A percentile compares a stretch with the other conserved stretches of the same genome.
Conservation (phyloP, 2,888 invertebrate genomes). For the Hybos culiciformis region DNA sequence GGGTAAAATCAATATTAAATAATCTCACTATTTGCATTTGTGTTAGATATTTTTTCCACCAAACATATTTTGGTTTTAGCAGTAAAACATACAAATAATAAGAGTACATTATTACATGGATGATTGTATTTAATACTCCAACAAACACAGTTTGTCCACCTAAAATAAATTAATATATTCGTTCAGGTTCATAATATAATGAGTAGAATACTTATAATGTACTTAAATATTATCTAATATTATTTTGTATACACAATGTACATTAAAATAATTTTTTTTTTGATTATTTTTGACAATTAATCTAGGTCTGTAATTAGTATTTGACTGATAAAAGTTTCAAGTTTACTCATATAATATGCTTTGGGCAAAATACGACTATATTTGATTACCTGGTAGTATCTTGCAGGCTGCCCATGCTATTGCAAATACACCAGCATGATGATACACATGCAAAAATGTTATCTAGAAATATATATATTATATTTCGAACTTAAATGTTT, state of each 20-base stretch:
- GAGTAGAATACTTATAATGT: too few species aligned
- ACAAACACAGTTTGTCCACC: slow-evolving; percentile 78
- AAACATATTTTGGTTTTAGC: slow-evolving; percentile 74
- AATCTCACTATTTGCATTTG: slow-evolving; percentile 65
- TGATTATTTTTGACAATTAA: background rate
- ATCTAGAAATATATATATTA: too few species aligned
- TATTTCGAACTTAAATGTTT: too few species aligned
- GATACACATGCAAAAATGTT: slow-evolving; percentile 65
- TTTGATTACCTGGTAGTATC: slow-evolving; percentile 35
- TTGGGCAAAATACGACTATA: too few species aligned
- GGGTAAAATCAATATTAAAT: background rate
- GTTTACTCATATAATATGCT: too few species aligned
- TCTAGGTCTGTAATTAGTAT: too few species aligned
- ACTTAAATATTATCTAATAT: too few species aligned
- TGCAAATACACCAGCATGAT: slow-evolving; percentile 60
- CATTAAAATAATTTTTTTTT: background rate
- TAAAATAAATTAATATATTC: slow-evolving; percentile 20
- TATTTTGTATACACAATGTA: background rate
- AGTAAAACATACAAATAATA: slow-evolving; percentile 81
- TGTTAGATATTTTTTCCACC: slow-evolving; percentile 92
- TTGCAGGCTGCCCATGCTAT: slow-evolving; percentile 46
- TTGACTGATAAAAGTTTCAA: too few species aligned
- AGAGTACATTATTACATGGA: slow-evolving; percentile 84
- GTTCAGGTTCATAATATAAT: too few species aligned
- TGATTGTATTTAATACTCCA: slow-evolving; percentile 74